Evolutionary conservation across 2,797 vertebrate species (phyloP).

Genomic region (Psittacula derbiana): DNA sequence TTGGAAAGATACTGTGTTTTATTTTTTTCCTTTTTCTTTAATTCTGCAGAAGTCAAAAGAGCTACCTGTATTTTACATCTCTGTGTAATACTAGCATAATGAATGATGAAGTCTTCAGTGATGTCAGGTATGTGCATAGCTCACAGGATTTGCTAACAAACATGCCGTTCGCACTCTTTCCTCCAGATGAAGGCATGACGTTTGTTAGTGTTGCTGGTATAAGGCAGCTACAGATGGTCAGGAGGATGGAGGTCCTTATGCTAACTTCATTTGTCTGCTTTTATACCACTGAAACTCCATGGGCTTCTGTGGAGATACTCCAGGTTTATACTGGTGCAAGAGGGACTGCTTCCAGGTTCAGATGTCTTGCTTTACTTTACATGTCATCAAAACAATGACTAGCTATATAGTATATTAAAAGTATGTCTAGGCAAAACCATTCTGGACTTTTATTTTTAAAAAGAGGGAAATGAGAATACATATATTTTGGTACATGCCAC

Average conservation of each 20-base stretch:
- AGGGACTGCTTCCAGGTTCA: not conserved
- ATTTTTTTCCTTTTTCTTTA: not conserved
- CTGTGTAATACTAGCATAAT: not conserved
- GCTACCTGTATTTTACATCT: constrained; percentile 1
- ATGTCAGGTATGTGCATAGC: not conserved
- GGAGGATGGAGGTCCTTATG: not conserved
- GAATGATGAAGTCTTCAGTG: not conserved
- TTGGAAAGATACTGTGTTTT: not conserved
- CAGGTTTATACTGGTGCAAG: not conserved
- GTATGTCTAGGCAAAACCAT: not conserved
- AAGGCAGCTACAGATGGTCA: not conserved
- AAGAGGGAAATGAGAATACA: not conserved
- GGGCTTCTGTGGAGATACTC: not conserved
- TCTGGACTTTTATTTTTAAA: constrained; percentile 19
- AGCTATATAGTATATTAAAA: not conserved
- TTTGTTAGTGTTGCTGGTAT: not conserved
- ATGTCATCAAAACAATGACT: not conserved
- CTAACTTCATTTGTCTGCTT: not conserved
- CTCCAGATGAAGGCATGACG: not conserved
- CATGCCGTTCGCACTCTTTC: not conserved
- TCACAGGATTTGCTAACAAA: not conserved
- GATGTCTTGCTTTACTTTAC: not conserved
- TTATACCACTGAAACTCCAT: not conserved
- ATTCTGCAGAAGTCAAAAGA: not conserved
- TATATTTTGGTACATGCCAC: constrained; percentile 18